Conservation (phyloP, 2,888 invertebrate species). For the Hetaerina titia region DNA sequence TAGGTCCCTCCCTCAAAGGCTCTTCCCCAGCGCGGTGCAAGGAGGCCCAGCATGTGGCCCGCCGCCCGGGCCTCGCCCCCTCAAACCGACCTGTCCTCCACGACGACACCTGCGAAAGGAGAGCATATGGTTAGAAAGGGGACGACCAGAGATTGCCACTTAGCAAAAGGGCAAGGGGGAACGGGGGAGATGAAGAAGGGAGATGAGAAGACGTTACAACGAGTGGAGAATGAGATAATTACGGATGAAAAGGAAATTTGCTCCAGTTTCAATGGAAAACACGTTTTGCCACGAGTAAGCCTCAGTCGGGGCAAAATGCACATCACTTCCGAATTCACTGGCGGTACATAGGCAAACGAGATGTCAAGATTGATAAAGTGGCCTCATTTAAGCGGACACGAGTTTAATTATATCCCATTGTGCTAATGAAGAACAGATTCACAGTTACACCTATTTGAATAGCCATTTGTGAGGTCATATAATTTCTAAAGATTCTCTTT, state of each 20-base stretch:
- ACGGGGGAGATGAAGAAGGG: neutral
- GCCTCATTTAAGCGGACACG: neutral
- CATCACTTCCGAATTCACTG: neutral
- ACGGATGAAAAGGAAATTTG: constrained; percentile 28
- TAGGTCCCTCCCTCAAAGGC: constrained; percentile 64
- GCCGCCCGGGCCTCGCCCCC: constrained; percentile 62
- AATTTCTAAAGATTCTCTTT: neutral
- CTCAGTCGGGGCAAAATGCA: neutral
- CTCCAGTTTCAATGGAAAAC: constrained; percentile 30
- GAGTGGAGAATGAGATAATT: constrained; percentile 9
- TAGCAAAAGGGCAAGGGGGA: neutral
- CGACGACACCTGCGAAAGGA: constrained; percentile 50
- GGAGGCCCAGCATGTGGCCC: constrained; percentile 65
- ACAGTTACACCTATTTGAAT: neutral
- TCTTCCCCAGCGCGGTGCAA: constrained; percentile 58
- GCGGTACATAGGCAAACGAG: neutral
- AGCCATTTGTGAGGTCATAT: neutral
- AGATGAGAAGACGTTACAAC: neutral
- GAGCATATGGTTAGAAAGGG: neutral
- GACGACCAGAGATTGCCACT: constrained; percentile 6
- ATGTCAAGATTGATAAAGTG: neutral
- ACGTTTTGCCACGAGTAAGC: neutral
- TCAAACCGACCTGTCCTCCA: constrained; percentile 45
- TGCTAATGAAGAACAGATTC: neutral
- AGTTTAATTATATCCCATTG: neutral